Evolutionary conservation across 2,113 vertebrate genomes (phyloP).

Genomic region (Spea bombifrons): DNA sequence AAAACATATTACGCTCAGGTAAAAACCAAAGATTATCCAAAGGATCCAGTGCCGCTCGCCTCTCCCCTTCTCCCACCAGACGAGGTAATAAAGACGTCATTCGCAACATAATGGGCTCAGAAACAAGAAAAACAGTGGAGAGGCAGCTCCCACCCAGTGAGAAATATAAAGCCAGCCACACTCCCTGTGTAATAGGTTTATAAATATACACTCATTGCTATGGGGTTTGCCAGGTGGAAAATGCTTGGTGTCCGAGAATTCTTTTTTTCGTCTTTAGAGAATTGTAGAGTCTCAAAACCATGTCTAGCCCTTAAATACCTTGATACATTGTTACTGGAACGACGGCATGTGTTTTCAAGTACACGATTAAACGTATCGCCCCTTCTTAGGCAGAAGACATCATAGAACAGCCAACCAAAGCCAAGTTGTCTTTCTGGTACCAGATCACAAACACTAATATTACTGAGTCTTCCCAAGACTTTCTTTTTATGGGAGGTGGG

Average conservation of each 20-base stretch:
- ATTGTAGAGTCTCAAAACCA: constrained; percentile 4
- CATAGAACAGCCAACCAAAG: too few relatives aligned
- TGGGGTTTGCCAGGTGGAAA: constrained; percentile 43
- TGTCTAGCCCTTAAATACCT: constrained; percentile 25
- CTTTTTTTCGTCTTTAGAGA: constrained; percentile 25
- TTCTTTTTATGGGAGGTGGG: too few relatives aligned
- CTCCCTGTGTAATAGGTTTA: constrained; percentile 46
- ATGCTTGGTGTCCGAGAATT: constrained; percentile 25
- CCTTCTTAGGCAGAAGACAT: too few relatives aligned
- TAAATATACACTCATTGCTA: constrained; percentile 45
- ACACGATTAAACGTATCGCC: too few relatives aligned
- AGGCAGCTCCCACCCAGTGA: constrained; percentile 43
- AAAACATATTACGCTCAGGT: neutral
- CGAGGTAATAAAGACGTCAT: constrained; percentile 40
- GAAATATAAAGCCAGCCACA: constrained; percentile 46
- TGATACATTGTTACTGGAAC: constrained; percentile 24
- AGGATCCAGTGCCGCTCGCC: neutral
- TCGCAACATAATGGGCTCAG: constrained; percentile 42
- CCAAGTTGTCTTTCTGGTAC: too few relatives aligned
- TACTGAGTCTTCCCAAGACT: too few relatives aligned
- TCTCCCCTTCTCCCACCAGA: constrained; percentile 28
- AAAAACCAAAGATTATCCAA: neutral
- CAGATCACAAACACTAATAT: too few relatives aligned
- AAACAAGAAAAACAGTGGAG: constrained; percentile 44
- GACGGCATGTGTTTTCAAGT: neutral